Conservation (phyloP, 2,797 vertebrate species). For the Rhodeus uyekii region DNA sequence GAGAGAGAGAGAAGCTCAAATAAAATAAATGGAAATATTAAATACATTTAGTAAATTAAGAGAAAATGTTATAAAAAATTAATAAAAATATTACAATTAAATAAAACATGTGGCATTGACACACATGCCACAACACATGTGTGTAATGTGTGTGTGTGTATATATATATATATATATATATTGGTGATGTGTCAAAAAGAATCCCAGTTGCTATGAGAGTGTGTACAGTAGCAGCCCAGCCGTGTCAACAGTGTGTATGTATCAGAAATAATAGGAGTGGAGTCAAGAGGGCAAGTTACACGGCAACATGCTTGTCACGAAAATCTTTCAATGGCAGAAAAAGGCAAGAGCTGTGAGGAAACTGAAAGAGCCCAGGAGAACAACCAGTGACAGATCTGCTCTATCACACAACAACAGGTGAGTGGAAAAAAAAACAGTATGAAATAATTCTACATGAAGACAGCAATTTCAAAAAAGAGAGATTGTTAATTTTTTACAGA, state of each 20-base stretch:
- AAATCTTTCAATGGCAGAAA: slow-evolving; percentile 33
- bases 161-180: too few relatives aligned
- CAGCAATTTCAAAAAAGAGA: not conserved
- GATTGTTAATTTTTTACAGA: slow-evolving; percentile 9
- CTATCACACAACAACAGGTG: slow-evolving; percentile 34
- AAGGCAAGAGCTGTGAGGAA: not conserved
- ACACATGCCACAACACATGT: too few relatives aligned
- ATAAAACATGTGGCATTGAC: too few relatives aligned
- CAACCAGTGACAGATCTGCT: slow-evolving; percentile 26
- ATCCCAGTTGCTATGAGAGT: not conserved
- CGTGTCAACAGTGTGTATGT: not conserved
- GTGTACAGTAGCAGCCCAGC: not conserved
- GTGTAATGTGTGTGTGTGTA: too few relatives aligned
- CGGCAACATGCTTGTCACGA: slow-evolving; percentile 14
- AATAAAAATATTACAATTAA: not conserved
- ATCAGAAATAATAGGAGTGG: not conserved
- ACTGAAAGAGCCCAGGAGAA: not conserved
- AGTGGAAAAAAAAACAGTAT: slow-evolving; percentile 11
- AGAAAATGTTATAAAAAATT: not conserved
- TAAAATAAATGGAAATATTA: too few relatives aligned
- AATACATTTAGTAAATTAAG: not conserved
- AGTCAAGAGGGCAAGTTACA: slow-evolving; percentile 2
- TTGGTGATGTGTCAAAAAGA: too few relatives aligned
- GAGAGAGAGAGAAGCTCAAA: too few relatives aligned
- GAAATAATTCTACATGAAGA: not conserved